Evolutionary conservation across 64 coral and sea anemone species (phyloP), one percentile per base, ranked within the genome.

Genomic region (Actinia equina): DNA sequence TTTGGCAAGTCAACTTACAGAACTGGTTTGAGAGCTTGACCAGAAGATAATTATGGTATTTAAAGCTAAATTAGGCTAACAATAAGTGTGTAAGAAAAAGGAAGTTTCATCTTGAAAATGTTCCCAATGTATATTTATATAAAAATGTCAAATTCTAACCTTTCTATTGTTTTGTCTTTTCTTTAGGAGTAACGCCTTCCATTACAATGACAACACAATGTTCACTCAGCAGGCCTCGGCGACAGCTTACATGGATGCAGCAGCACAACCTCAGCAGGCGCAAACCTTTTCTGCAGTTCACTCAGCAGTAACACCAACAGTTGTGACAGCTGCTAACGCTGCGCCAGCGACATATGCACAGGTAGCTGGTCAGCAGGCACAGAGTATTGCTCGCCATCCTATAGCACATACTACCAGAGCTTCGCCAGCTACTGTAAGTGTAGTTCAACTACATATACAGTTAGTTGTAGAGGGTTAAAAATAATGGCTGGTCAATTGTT

Each of bases 381-480:
- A 92, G 74, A 79, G 74, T 69, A 71, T 92, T 64, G 91, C 91
- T 8, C 85, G 94, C 43, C 94, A 96, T 60, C 67, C 91, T 79
- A 92, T 92, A 25, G 91, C 92, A 15, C 94, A 96, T 71, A 96
- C 94, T 17, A 96, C 94, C 18, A 89, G 94, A 83, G 94, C 94
- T 4, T 96, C 94, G 19, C 94, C 94, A 77, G 94, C 94, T 9
- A 96, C 94, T 70, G 94, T 96, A 90, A 96, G 94, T 93, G 57
- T 87, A 43, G 59, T 41, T 27, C 1, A 74, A 74, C 69, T 74
- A 41, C 69, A 74, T 74, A 26, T 12, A 74, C 69, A 74, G 23
- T 42, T 74, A 41, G 69, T 74, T 74, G 69, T 71, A 25, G 14
- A 19, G 20, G 17, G 2, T 17, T 63, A 3, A 12, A 54, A 54